phyloP scores from a whole-genome alignment of 2,113 vertebrate species.

The Odocoileus virginianus region DNA sequence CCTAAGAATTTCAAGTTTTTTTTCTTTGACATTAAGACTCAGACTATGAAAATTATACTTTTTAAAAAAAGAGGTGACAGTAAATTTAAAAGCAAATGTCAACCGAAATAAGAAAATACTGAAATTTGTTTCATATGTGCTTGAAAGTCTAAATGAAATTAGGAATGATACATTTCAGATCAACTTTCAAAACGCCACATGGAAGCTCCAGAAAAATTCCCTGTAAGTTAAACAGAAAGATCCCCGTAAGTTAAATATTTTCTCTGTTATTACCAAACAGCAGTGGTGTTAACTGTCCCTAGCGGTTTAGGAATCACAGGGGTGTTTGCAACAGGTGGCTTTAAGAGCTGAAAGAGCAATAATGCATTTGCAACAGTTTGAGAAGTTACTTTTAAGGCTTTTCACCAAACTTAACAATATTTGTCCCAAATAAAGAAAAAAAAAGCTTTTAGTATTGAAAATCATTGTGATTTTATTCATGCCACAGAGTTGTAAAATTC shows the following conservation, averaged over 20 bases:
- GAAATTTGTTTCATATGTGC: background rate
- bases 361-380: background rate
- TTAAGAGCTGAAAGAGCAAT: background rate
- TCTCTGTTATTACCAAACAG: background rate
- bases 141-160: conserved; percentile 34
- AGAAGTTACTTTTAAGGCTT: background rate
- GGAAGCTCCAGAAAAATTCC: background rate
- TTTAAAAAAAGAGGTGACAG: background rate
- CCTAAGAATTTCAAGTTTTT: conserved; percentile 7
- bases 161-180: conserved; percentile 9
- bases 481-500: background rate
- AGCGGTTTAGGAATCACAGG: background rate
- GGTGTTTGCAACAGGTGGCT: background rate
- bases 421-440: background rate
- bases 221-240: background rate
- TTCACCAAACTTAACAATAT: background rate
- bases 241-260: background rate
- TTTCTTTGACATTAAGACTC: conserved; percentile 18
- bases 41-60: background rate
- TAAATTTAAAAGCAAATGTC: conserved; percentile 19
- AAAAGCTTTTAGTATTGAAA: background rate
- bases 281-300: background rate
- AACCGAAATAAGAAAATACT: background rate
- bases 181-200: background rate
- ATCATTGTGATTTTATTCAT: background rate